Base-by-base conservation (phyloP, 2,888 invertebrate species). In the Hirudinaria manillensis region DNA sequence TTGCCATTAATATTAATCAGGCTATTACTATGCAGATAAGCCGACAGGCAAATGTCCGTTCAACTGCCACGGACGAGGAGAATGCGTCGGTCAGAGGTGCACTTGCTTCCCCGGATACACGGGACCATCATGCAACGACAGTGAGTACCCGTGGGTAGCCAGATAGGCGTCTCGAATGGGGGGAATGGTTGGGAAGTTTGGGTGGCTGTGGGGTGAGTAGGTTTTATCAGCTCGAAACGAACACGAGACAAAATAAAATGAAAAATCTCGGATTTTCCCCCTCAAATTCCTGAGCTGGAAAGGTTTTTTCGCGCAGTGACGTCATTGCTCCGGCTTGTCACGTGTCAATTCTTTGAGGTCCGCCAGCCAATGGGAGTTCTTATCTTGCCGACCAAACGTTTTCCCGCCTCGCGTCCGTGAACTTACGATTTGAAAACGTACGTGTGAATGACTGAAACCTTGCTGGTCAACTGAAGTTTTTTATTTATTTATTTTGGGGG, bases 21-120 rank as follows among this genome's bases (percentile, higher is more conserved):
- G 10, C 10, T 38, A 56, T 56, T 56, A 24, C 0, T 68, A 36
- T 68, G n/a, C 67, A 76, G 77, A 76, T 13, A 70, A 73, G 51
- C 56, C 55, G 29, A 72, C 70, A 27, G 75, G 74, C 10, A 72
- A 70, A 29, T 98, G 98, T 86, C 94, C 94, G 13, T 93, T 93
- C 82, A 94, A 96, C 71, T 99, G 99, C 85, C 93, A 93, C 80
- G 94, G 94, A 21, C 95, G 96, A 87, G 99, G 99, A 24, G 93
- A 95, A 85, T 99, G 99, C 86, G 88, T 94, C 70, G 79, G 82
- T 66, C 95, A 96, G 2, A 93, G 93, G 83, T 99, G 98, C 84
- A 92, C 93, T 82, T 99, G 98, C 85, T 94, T 93, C 85, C 92
- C 95, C 73, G 98, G 98, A 21, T 98, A 94, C 85, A 93, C 93